Percentiles rank a stretch among this genome's conserved stretches.
These are phyloP conservation scores for Hypanus sabinus DNA, from an alignment of 2,113 vertebrate species.

Conservation along the genomic window DNA sequence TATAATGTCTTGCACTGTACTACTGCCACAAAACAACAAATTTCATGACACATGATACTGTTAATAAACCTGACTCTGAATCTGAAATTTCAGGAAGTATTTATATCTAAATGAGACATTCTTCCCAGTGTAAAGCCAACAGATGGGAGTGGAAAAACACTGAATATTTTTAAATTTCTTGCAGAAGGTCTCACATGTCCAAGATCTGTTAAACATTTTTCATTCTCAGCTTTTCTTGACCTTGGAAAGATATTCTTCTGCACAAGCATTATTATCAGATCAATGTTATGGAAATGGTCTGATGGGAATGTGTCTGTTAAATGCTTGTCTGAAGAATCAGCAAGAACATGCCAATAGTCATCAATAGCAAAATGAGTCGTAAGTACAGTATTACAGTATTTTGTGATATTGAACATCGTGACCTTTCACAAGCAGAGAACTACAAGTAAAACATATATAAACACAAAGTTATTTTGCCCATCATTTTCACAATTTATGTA, in stretches of 20 bases:
- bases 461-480: background rate
- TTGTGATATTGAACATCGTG: background rate
- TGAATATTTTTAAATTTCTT: background rate
- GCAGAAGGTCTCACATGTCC: background rate
- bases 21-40: no score
- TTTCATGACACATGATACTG: no score
- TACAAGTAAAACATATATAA: background rate
- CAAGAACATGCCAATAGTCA: background rate
- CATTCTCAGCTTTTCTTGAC: background rate
- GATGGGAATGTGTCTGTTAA: background rate
- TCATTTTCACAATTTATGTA: background rate
- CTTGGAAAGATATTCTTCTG: background rate
- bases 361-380: background rate
- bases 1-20: no score
- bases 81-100: background rate
- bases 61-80: no score
- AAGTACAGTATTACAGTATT: background rate
- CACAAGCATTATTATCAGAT: background rate
- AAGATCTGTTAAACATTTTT: background rate
- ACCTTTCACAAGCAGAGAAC: background rate
- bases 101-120: background rate
- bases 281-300: background rate
- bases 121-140: background rate
- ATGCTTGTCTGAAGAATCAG: no score
- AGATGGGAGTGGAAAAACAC: background rate